Base-by-base conservation (phyloP, 2,113 vertebrate genomes). In the Plotosus lineatus region DNA sequence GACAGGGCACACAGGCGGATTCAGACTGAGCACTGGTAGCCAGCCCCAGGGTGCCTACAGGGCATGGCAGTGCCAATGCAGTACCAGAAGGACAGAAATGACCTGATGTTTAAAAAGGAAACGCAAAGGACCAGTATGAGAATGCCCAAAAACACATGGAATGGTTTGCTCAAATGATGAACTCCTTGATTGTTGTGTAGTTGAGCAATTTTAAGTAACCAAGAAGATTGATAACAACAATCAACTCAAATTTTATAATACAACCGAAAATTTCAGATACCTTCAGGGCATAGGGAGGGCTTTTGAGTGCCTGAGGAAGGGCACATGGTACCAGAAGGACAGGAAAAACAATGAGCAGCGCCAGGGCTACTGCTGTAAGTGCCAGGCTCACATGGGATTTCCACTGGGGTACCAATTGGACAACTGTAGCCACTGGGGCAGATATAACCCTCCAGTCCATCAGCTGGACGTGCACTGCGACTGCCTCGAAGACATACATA, bases 371-470 rank as follows among this genome's bases (percentile, higher is more conserved):
- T 92, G 74, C 92, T 95, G 88, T 95, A 98, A 12, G 91, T 95
- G 58, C 96, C 96, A 31, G 96, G 94, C 82, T 94, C 88, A 60
- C 96, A 99, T 28, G 96, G 94, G 38, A 95, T 46, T 51, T 96
- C 94, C 0, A 83, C 66, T 60, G 78, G 88, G 3, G 93, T 89
- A 79, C 96, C 96, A 4, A 86, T 80, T 2, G 95, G 94, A 86
- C 97, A 99, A 85, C 76, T 88, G 87, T 95, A 94, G 53, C 96
- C 95, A 0, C 88, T 87, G 1, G 95, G 95, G 80, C 97, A 98
- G 10, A 87, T 86, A 87, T 98, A 97, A 2, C 96, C 95, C 2
- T 88, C 91, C 77, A 87, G 85, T 28, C 90, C 93, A 76, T 96
- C 91, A 0, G 87, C 88, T 0, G 96, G 95, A 26, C 90, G 89